phyloP scores from a whole-genome alignment of 2,113 vertebrate genomes.

The Silurus glanis region DNA sequence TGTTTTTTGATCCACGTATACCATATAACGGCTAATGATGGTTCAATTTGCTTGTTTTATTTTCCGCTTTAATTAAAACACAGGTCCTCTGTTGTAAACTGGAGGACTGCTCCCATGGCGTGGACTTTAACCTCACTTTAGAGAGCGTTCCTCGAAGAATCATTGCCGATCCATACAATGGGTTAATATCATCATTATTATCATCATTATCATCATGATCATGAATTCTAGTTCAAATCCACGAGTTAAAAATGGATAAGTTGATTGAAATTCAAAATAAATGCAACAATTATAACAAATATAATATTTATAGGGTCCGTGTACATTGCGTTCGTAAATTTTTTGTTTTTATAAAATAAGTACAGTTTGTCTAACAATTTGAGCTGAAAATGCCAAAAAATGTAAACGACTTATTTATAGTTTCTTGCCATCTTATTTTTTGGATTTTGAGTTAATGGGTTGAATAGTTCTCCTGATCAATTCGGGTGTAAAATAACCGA shows the following conservation, averaged over 20 bases:
- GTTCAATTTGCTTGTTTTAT: neutral
- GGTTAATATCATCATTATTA: slow-evolving; percentile 61
- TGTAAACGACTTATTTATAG: no score
- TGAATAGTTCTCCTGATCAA: no score
- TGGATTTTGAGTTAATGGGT: no score
- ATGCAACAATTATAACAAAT: neutral
- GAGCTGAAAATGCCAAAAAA: no score
- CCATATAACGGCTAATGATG: neutral
- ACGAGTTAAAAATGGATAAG: neutral
- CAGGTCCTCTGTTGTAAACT: slow-evolving; percentile 71
- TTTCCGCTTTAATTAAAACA: slow-evolving; percentile 1
- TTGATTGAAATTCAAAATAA: neutral
- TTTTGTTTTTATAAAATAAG: no score
- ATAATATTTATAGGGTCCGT: no score
- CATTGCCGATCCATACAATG: slow-evolving; percentile 76
- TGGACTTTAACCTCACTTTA: slow-evolving; percentile 63
- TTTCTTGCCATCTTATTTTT: no score
- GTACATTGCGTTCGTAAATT: no score
- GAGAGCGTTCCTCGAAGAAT: slow-evolving; percentile 66
- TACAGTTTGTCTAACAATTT: no score
- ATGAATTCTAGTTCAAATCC: no score
- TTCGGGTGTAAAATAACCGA: no score
- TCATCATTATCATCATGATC: neutral
- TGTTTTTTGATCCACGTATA: neutral
- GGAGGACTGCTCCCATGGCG: slow-evolving; percentile 66